Percentiles rank a stretch among this genome's conserved stretches.
Evolutionary conservation across 2,888 invertebrate species (phyloP).

Genomic region (Pristionchus japonicus): DNA sequence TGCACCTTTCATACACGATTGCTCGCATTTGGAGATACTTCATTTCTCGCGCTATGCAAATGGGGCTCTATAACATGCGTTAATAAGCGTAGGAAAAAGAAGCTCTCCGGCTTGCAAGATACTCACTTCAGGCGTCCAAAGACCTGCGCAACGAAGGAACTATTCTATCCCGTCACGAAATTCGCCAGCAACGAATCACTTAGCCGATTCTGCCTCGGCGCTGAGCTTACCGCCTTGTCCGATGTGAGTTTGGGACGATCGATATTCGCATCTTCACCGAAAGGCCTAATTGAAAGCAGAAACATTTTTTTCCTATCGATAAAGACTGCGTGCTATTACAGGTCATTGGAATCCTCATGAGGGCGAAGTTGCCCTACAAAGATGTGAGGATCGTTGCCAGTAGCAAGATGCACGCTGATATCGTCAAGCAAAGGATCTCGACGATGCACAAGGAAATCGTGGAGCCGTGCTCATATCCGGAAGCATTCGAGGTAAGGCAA

Average conservation of each 20-base stretch:
- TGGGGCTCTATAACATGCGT: no score
- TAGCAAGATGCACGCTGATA: background rate
- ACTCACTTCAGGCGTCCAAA: background rate
- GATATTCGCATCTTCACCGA: no score
- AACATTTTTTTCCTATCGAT: no score
- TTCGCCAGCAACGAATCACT: background rate
- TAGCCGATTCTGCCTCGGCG: background rate
- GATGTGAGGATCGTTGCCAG: background rate
- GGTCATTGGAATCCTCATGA: background rate
- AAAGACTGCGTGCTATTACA: no score
- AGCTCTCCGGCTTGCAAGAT: no score
- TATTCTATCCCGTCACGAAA: background rate
- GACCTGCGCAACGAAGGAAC: background rate
- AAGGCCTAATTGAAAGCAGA: no score
- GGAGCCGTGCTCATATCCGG: background rate
- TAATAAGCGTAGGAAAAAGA: no score
- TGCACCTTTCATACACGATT: no score
- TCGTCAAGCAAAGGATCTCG: background rate
- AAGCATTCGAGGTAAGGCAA: background rate
- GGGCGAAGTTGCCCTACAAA: background rate
- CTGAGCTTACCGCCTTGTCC: background rate
- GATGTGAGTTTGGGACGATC: background rate
- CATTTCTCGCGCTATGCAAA: no score
- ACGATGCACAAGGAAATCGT: background rate
- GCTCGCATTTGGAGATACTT: no score